phyloP scores from a whole-genome alignment of 2,113 vertebrate genomes.

The Macheiramphus alcinus region DNA sequence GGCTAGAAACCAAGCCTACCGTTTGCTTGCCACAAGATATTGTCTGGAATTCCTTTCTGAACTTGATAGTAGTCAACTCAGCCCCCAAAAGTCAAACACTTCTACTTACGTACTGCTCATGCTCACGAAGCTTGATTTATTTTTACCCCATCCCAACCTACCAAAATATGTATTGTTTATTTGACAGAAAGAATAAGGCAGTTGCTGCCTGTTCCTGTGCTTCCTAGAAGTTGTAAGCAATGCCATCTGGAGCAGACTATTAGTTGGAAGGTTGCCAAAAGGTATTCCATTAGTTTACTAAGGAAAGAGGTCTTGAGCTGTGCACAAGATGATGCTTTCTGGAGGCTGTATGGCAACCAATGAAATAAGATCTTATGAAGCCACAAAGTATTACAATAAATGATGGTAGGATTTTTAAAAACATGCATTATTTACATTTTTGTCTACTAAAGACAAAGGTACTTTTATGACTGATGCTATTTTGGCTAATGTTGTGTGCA shows the following conservation, averaged over 20 bases:
- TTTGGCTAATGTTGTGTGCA: not conserved
- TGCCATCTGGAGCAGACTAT: constrained; percentile 45
- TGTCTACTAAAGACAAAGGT: not conserved
- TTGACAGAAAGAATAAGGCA: constrained; percentile 60
- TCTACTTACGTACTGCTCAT: not conserved
- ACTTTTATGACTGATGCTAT: not conserved
- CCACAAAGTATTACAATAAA: not conserved
- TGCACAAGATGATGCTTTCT: not conserved
- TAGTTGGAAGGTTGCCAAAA: constrained; percentile 33
- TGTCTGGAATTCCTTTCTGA: not conserved
- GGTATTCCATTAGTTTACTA: constrained; percentile 10
- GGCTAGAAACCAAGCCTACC: not conserved
- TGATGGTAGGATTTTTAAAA: not conserved
- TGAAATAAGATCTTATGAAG: not conserved
- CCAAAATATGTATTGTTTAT: constrained; percentile 48
- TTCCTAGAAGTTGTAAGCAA: constrained; percentile 16
- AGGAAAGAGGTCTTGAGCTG: not conserved
- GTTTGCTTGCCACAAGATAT: not conserved
- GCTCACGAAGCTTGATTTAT: not conserved
- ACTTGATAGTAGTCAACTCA: not conserved
- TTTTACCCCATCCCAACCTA: constrained; percentile 20
- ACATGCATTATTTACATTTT: not conserved
- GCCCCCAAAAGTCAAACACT: not conserved
- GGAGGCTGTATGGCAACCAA: not conserved
- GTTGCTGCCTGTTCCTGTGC: constrained; percentile 10